phyloP scores from a whole-genome alignment of 2,797 vertebrate genomes.

The Apogon hyalosoma region DNA sequence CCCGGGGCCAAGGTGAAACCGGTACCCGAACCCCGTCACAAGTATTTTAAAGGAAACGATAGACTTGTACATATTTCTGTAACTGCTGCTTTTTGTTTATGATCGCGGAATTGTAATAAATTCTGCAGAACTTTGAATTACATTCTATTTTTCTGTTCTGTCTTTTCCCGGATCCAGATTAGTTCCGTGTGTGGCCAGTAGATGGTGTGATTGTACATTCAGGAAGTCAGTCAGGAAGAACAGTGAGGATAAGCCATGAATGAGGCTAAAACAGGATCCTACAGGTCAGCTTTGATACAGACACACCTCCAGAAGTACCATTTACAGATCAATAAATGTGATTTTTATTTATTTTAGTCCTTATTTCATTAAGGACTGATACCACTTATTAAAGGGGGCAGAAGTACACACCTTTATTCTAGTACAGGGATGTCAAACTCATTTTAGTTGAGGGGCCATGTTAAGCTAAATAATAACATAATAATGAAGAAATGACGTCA shows the following conservation, averaged over 20 bases:
- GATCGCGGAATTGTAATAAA: conserved; percentile 88
- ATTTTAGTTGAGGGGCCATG: too few species aligned
- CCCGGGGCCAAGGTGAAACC: conserved; percentile 46
- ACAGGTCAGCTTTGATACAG: too few species aligned
- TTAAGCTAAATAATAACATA: too few species aligned
- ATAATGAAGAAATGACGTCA: too few species aligned
- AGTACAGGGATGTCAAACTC: too few species aligned
- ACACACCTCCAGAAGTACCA: too few species aligned
- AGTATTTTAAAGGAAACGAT: conserved; percentile 80
- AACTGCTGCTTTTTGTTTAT: conserved; percentile 86
- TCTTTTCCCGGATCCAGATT: too few species aligned
- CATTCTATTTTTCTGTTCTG: neutral
- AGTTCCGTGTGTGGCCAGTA: conserved; percentile 44
- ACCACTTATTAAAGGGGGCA: too few species aligned
- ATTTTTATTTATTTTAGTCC: too few species aligned
- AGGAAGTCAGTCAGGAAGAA: neutral
- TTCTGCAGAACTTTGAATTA: conserved; percentile 81
- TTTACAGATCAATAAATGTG: too few species aligned
- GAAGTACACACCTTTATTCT: too few species aligned
- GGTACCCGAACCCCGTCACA: conserved; percentile 62
- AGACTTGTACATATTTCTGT: conserved; percentile 87
- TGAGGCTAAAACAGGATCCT: neutral
- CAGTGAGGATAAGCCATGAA: neutral
- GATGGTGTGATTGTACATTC: conserved; percentile 51
- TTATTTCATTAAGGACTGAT: too few species aligned